Conservation (phyloP, 2,888 invertebrate genomes). For the Torymus aiolomorphi region DNA sequence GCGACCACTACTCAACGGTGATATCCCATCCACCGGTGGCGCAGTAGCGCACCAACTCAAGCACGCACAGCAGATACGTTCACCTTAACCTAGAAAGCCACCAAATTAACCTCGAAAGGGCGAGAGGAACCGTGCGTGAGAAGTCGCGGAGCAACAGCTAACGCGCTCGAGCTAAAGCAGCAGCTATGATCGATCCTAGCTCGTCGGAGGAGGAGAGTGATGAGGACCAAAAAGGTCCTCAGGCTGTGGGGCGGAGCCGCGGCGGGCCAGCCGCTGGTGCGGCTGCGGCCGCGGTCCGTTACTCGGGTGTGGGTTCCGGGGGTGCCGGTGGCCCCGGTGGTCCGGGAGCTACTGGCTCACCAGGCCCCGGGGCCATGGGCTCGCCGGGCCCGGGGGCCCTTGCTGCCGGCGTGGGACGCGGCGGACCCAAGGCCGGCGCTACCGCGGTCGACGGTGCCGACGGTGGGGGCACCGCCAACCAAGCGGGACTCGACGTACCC, state of each 20-base stretch:
- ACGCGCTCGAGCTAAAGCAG: not conserved
- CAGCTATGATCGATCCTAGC: slow-evolving; percentile 93
- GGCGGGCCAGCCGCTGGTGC: slow-evolving; percentile 21
- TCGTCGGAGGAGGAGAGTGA: slow-evolving; percentile 97
- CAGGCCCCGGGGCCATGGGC: slow-evolving; percentile 60
- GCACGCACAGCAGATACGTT: not conserved
- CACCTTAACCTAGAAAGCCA: not conserved
- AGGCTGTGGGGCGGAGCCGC: slow-evolving; percentile 66
- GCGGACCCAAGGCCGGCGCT: slow-evolving; percentile 52
- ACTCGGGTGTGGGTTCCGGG: slow-evolving; percentile 70
- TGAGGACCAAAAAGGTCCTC: slow-evolving; percentile 82
- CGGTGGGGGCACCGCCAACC: slow-evolving; percentile 56
- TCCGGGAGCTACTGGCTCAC: slow-evolving; percentile 47
- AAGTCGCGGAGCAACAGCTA: not conserved
- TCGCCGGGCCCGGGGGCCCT: slow-evolving; percentile 43
- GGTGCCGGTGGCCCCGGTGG: slow-evolving; percentile 66
- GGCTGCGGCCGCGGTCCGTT: slow-evolving; percentile 63
- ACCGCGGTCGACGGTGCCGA: slow-evolving; percentile 1
- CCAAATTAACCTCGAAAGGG: not conserved
- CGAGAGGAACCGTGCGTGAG: too few species aligned
- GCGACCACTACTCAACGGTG: slow-evolving; percentile 29
- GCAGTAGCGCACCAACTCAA: not conserved
- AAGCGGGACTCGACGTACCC: slow-evolving; percentile 69
- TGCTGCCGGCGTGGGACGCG: slow-evolving; percentile 32
- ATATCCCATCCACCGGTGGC: slow-evolving; percentile 8